Evolutionary conservation across 2,888 invertebrate genomes (phyloP), one percentile per base, ranked within the genome.

Genomic region (Xestia sexstrigata): DNA sequence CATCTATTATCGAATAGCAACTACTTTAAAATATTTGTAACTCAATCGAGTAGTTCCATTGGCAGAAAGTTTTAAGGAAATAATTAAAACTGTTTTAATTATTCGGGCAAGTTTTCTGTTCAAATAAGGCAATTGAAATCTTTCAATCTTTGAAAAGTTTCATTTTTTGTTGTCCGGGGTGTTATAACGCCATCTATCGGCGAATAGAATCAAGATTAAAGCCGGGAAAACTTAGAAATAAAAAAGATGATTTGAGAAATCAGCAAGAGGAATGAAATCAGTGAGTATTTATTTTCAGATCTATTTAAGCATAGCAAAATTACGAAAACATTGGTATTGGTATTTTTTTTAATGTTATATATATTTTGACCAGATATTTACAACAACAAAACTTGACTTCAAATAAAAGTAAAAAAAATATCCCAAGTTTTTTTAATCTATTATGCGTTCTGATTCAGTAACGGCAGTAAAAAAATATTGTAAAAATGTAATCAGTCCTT

Each of bases 1-100:
- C 87, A 88, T 88, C 91, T 90, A 15, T 83, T 79, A 70, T 67
- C 52, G 74, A 87, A 76, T 88, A 84, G 89, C 45, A 3, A 13
- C 1, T 72, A 45, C 20, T 9, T n/a, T 17, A 23, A 9, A 39
- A 15, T 26, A 7, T 15, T 39, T 2, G 2, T n/a, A 17, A n/a
- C 45, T 47, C 0, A 13, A 17, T 4, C 9, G 4, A 7, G 1
- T 42, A 11, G 0, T 39, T 26, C 17, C 11, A 0, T 7, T 0
- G 0, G 7, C 0, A 26, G 11, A 13, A 1, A 13, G 39, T 30
- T 17, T 39, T 0, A 5, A 1, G 9, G 4, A 39, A 30, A 30
- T 7, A 26, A 8, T 17, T 0, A 42, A 39, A 55, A 30, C 0
- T 17, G 3, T 20, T 74, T 11, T 8, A 11, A 49, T 0, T 1